Evolutionary conservation across 1,140 invertebrate species (phyloP).

Genomic region (Cylas formicarius): DNA sequence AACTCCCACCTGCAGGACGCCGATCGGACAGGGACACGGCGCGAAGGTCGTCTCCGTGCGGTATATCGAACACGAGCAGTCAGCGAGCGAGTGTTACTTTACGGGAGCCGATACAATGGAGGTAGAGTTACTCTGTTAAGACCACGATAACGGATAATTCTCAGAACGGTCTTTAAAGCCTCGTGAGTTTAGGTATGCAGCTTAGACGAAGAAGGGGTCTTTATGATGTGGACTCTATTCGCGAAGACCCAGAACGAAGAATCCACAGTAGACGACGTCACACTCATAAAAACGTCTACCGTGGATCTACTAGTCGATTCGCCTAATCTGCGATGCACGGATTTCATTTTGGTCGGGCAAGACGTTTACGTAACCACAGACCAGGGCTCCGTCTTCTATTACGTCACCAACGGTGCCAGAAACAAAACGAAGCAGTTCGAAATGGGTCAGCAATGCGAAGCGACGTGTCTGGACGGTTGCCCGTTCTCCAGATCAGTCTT

Average conservation of each 20-base stretch:
- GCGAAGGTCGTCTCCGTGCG: slow-evolving; percentile 25
- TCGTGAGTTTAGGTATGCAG: slow-evolving; percentile 29
- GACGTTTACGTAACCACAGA: slow-evolving; percentile 36
- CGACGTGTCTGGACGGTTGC: slow-evolving; percentile 31
- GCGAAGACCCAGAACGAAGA: slow-evolving; percentile 10
- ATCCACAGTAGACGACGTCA: slow-evolving; percentile 13
- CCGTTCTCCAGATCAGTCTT: slow-evolving; percentile 36
- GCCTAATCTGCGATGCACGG: slow-evolving; percentile 33
- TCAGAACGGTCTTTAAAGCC: too few relatives aligned
- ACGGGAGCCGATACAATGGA: too few relatives aligned
- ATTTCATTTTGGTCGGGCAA: slow-evolving; percentile 28
- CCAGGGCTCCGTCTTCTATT: slow-evolving; percentile 35
- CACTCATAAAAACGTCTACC: slow-evolving; percentile 24
- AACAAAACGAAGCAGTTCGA: slow-evolving; percentile 27
- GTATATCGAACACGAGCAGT: slow-evolving; percentile 5
- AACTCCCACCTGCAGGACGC: slow-evolving; percentile 46
- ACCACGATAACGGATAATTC: too few relatives aligned
- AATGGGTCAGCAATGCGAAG: slow-evolving; percentile 24
- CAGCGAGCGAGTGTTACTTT: too few relatives aligned
- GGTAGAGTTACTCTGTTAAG: too few relatives aligned
- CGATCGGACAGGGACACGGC: slow-evolving; percentile 21
- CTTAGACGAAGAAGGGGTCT: slow-evolving; percentile 31
- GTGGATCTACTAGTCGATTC: slow-evolving; percentile 27
- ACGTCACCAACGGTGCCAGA: slow-evolving; percentile 27
- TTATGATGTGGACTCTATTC: slow-evolving; percentile 34